These are phyloP conservation scores for Drosophila ezoana DNA, from an alignment of 2,888 invertebrate species.

Conservation along the genomic window DNA sequence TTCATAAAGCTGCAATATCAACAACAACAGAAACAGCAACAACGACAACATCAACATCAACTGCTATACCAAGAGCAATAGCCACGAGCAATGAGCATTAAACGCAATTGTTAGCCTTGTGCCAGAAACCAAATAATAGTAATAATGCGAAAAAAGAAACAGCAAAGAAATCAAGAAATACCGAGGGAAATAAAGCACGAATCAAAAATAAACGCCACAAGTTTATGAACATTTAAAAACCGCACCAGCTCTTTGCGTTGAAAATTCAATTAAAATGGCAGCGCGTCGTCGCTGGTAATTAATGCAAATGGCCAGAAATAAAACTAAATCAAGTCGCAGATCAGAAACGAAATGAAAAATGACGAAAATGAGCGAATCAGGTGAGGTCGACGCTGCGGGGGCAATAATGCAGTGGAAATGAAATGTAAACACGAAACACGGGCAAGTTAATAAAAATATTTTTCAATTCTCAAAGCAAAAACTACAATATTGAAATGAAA, in stretches of 20 bases:
- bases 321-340: slow-evolving; percentile 55
- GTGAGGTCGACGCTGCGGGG: neutral
- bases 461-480: slow-evolving; percentile 34
- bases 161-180: slow-evolving; percentile 40
- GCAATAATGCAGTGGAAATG: slow-evolving; percentile 35
- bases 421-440: slow-evolving; percentile 54
- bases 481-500: slow-evolving; percentile 35
- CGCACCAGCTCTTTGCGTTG: slow-evolving; percentile 66
- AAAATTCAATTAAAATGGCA: slow-evolving; percentile 76
- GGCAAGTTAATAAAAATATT: slow-evolving; percentile 66
- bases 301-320: slow-evolving; percentile 73
- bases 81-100: slow-evolving; percentile 48
- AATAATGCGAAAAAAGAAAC: slow-evolving; percentile 59
- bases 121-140: slow-evolving; percentile 76
- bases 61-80: slow-evolving; percentile 28
- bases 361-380: neutral
- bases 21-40: slow-evolving; percentile 28
- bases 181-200: slow-evolving; percentile 53
- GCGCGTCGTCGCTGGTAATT: slow-evolving; percentile 59
- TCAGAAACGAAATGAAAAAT: neutral
- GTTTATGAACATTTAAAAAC: slow-evolving; percentile 69
- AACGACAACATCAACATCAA: slow-evolving; percentile 27
- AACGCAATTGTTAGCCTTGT: slow-evolving; percentile 78
- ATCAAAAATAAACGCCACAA: slow-evolving; percentile 59
- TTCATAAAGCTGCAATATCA: slow-evolving; percentile 57